phyloP scores from a whole-genome alignment of 2,888 invertebrate genomes.

The Endomychus coccineus region DNA sequence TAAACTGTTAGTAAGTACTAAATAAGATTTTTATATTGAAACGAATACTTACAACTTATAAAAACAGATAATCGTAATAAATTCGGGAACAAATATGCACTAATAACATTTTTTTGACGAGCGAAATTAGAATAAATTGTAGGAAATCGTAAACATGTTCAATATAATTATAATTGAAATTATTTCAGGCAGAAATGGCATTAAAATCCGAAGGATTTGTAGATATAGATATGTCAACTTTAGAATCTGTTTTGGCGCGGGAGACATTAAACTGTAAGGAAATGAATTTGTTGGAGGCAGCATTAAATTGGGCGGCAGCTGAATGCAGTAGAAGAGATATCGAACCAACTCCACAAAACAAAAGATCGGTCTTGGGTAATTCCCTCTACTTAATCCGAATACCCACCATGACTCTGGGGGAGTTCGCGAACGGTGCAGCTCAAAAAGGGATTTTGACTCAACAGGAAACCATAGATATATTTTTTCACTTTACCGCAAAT shows the following conservation, averaged over 20 bases:
- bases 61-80: too few species aligned
- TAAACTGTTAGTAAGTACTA: too few species aligned
- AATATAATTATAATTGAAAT: too few species aligned
- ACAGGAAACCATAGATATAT: slow-evolving; percentile 91
- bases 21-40: too few species aligned
- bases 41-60: too few species aligned
- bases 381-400: slow-evolving; percentile 84
- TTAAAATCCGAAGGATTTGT: slow-evolving; percentile 92
- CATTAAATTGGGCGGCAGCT: slow-evolving; percentile 86
- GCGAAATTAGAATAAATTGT: too few species aligned
- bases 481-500: slow-evolving; percentile 88
- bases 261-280: slow-evolving; percentile 95
- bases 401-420: slow-evolving; percentile 88
- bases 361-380: slow-evolving; percentile 64
- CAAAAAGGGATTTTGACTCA: slow-evolving; percentile 86
- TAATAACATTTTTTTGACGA: too few species aligned
- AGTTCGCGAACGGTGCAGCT: slow-evolving; percentile 91
- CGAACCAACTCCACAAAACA: slow-evolving; percentile 73
- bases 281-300: slow-evolving; percentile 83
- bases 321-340: slow-evolving; percentile 81
- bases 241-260: slow-evolving; percentile 83
- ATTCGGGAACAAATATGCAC: too few species aligned
- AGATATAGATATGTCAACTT: slow-evolving; percentile 89
- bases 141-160: too few species aligned
- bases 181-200: slow-evolving; percentile 84